These are phyloP conservation scores for Leguminivora glycinivorella DNA, from an alignment of 1,140 invertebrate species.

Conservation along the genomic window DNA sequence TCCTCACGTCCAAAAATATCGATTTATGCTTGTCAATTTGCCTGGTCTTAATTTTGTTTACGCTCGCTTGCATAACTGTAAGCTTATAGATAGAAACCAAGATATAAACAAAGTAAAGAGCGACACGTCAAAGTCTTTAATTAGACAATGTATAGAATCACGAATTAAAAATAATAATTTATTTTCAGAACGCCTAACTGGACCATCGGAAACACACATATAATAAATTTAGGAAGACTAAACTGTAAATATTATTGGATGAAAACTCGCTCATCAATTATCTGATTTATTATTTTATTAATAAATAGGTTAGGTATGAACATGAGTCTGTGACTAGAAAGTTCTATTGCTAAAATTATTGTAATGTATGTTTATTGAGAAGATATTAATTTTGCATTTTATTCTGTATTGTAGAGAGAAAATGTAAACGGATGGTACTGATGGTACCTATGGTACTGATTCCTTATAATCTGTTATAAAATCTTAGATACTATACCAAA, in stretches of 20 bases:
- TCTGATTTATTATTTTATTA: not conserved
- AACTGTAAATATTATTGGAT: conserved; percentile 9
- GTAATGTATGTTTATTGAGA: not conserved
- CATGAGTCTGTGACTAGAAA: conserved; percentile 4
- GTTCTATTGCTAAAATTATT: conserved; percentile 5
- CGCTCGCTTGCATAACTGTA: no score
- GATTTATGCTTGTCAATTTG: no score
- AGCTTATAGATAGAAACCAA: no score
- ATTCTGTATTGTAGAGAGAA: not conserved
- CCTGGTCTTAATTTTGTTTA: no score
- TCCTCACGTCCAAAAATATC: no score
- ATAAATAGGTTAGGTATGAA: not conserved
- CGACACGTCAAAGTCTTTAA: not conserved
- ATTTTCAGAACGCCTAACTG: not conserved
- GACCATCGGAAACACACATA: conserved; percentile 22
- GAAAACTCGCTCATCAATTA: conserved; percentile 12
- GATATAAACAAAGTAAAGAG: no score
- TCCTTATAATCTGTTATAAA: not conserved
- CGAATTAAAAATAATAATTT: conserved; percentile 1
- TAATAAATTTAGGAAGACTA: conserved; percentile 7
- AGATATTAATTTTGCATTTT: not conserved
- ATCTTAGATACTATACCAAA: not conserved
- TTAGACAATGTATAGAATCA: no score
- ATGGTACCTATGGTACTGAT: not conserved
- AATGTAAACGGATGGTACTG: not conserved